Percentiles rank a stretch among this genome's conserved stretches.
These are phyloP conservation scores for Clinocottus analis DNA, from an alignment of 2,113 vertebrate species.

Conservation along the genomic window DNA sequence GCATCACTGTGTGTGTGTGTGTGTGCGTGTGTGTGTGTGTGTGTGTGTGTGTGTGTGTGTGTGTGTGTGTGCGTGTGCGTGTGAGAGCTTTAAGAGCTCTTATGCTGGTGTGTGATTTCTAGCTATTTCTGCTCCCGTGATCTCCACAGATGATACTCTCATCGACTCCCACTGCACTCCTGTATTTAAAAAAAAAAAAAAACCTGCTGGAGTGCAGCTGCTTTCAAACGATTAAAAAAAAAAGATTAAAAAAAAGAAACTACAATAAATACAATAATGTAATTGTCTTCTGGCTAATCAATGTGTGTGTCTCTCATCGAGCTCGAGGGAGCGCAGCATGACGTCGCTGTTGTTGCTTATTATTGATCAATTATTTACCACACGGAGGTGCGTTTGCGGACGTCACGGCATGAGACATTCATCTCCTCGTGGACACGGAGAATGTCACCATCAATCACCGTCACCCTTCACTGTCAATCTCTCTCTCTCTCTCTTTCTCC, in stretches of 20 bases:
- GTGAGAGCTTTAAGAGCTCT: conserved; percentile 43
- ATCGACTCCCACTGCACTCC: conserved; percentile 43
- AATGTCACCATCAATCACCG: conserved; percentile 80
- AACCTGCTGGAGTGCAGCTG: conserved; percentile 18
- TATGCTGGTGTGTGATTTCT: conserved; percentile 36
- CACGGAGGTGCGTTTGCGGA: conserved; percentile 44
- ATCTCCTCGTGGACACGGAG: conserved; percentile 68
- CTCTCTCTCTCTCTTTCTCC: conserved; percentile 28
- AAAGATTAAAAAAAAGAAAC: conserved; percentile 8
- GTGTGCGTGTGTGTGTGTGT: background rate
- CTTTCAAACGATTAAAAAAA: conserved; percentile 25
- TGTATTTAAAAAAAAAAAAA: conserved; percentile 21
- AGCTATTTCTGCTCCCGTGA: conserved; percentile 49
- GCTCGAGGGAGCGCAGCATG: conserved; percentile 37
- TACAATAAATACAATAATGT: conserved; percentile 11
- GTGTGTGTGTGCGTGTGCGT: background rate
- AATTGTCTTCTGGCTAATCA: conserved; percentile 35
- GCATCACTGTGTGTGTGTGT: background rate
- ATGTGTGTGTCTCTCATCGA: background rate
- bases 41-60: background rate
- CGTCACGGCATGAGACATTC: conserved; percentile 78
- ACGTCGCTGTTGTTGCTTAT: conserved; percentile 62
- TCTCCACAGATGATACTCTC: conserved; percentile 56
- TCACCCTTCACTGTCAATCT: conserved; percentile 70
- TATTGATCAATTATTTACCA: conserved; percentile 77